Percentiles rank a stretch among this genome's conserved stretches.
Conservation (phyloP, 2,888 invertebrate genomes). For the Eumerus sabulonum region DNA sequence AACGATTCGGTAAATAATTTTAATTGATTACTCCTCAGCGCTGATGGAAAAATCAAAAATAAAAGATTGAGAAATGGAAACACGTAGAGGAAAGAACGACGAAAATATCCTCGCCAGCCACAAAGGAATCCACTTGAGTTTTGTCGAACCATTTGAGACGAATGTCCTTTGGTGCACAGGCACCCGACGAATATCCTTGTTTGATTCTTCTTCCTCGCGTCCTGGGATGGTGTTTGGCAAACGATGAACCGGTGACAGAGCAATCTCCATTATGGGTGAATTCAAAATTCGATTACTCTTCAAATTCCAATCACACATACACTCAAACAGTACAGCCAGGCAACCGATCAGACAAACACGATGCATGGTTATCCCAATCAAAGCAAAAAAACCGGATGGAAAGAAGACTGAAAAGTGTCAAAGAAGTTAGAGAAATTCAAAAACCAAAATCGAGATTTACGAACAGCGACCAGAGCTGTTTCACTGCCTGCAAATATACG, state of each 20-base stretch:
- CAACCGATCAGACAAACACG: conserved; percentile 17
- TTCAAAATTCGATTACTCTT: conserved; percentile 67
- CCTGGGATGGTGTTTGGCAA: conserved; percentile 37
- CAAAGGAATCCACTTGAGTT: conserved; percentile 60
- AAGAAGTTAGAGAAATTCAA: conserved; percentile 46
- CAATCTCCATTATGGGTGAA: conserved; percentile 57
- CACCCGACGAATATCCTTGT: conserved; percentile 41
- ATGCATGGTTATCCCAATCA: not conserved
- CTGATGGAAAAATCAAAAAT: conserved; percentile 1
- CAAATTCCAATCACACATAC: conserved; percentile 33
- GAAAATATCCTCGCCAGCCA: conserved; percentile 22
- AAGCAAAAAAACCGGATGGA: conserved; percentile 10
- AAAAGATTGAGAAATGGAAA: not conserved
- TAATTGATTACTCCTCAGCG: conserved; percentile 55
- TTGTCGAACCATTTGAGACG: conserved; percentile 53
- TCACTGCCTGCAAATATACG: no score
- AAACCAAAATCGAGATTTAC: conserved; percentile 62
- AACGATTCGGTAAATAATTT: conserved; percentile 61
- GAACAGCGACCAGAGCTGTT: no score
- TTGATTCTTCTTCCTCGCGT: conserved; percentile 24
- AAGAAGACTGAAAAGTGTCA: conserved; percentile 56
- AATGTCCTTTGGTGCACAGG: conserved; percentile 8
- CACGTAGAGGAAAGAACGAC: no score
- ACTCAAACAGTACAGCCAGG: conserved; percentile 14
- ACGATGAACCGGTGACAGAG: conserved; percentile 56